Evolutionary conservation across 2,113 vertebrate genomes (phyloP).

Genomic region (Oreamnos americanus): DNA sequence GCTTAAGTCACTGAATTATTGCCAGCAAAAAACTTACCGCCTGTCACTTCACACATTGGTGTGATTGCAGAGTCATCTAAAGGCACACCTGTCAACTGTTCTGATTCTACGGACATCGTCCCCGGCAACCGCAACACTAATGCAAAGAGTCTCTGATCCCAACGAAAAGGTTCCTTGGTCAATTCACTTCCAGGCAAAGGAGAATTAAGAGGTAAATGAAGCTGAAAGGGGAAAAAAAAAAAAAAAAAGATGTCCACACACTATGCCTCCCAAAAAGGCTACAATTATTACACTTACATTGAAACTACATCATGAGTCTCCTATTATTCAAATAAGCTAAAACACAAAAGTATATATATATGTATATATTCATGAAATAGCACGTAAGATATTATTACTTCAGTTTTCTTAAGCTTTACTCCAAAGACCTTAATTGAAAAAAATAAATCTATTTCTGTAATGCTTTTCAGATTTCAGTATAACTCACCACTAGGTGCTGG

Average conservation of each 20-base stretch:
- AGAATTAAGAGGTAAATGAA: slow-evolving; percentile 94
- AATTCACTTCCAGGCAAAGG: slow-evolving; percentile 94
- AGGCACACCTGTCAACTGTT: slow-evolving; percentile 88
- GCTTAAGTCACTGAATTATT: neutral
- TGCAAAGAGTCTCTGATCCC: slow-evolving; percentile 95
- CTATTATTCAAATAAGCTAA: neutral
- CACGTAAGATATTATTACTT: neutral
- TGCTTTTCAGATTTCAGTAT: slow-evolving; percentile 16
- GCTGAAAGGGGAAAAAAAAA: slow-evolving; percentile 78
- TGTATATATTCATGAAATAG: neutral
- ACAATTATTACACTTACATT: neutral
- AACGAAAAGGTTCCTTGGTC: slow-evolving; percentile 96
- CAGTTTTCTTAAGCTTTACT: slow-evolving; percentile 21
- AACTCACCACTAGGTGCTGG: neutral
- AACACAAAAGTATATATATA: neutral
- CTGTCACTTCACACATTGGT: slow-evolving; percentile 96
- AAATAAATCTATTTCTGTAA: neutral
- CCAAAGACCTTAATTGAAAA: neutral
- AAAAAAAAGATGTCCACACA: slow-evolving; percentile 19
- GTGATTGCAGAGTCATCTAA: slow-evolving; percentile 94
- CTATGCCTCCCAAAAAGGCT: neutral
- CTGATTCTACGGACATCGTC: slow-evolving; percentile 86
- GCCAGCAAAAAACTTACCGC: slow-evolving; percentile 81
- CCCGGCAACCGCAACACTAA: slow-evolving; percentile 92
- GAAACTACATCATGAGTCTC: neutral